Conservation (phyloP, 2,113 vertebrate genomes). For the Pteronura brasiliensis region DNA sequence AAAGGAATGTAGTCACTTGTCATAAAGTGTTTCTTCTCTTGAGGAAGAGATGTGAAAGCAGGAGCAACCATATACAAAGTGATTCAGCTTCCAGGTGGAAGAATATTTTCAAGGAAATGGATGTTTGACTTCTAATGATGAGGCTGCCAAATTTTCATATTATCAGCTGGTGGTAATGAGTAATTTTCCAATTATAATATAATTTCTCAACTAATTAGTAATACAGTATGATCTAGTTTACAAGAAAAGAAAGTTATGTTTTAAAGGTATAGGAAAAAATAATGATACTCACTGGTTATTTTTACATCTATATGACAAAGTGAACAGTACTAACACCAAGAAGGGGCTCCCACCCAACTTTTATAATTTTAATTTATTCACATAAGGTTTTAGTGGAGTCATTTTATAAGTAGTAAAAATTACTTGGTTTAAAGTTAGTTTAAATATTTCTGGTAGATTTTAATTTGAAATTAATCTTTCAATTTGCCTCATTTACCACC, state of each 20-base stretch:
- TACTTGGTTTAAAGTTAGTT: not conserved
- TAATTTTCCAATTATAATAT: constrained; percentile 6
- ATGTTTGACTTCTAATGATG: not conserved
- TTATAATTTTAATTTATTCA: not conserved
- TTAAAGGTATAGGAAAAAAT: constrained; percentile 5
- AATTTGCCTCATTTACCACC: not conserved
- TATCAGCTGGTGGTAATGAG: not conserved
- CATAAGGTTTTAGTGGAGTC: not conserved
- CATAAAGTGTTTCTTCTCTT: not conserved
- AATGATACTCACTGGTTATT: not conserved
- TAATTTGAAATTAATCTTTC: constrained; percentile 20
- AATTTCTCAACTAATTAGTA: not conserved
- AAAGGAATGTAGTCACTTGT: not conserved
- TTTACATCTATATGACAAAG: not conserved
- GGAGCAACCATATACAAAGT: not conserved
- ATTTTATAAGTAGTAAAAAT: not conserved
- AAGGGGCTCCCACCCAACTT: not conserved
- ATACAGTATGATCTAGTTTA: not conserved
- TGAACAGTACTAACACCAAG: not conserved
- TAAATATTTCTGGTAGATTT: constrained; percentile 35
- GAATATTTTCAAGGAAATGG: not conserved
- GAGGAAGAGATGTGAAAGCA: not conserved
- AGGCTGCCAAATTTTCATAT: constrained; percentile 8
- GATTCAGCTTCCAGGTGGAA: not conserved
- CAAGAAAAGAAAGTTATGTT: not conserved